phyloP scores from a whole-genome alignment of 37 sponge, comb jelly and placozoan genomes.

The Hexactinellida sp. region DNA sequence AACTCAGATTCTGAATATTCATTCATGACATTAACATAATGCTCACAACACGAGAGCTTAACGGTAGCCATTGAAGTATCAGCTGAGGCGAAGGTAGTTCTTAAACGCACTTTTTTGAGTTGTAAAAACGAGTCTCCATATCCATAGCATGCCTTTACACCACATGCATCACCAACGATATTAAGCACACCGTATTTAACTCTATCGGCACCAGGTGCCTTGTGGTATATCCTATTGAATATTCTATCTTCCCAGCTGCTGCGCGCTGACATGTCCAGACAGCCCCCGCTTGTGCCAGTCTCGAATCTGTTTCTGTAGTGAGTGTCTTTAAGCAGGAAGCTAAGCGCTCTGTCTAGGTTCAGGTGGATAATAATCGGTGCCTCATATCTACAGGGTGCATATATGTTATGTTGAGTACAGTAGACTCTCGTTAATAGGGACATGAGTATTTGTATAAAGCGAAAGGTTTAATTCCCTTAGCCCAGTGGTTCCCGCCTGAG shows the following conservation, averaged over 20 bases:
- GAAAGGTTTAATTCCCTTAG: too few species aligned
- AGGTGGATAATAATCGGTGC: constrained; percentile 66
- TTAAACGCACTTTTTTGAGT: constrained; percentile 51
- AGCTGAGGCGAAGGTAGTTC: constrained; percentile 52
- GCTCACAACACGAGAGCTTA: constrained; percentile 62
- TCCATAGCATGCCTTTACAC: constrained; percentile 36
- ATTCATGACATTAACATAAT: constrained; percentile 54
- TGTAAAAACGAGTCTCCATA: constrained; percentile 59
- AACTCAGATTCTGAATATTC: constrained; percentile 43
- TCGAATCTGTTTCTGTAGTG: constrained; percentile 66
- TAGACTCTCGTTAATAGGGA: too few species aligned
- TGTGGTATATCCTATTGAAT: constrained; percentile 39
- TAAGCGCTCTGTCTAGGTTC: constrained; percentile 33
- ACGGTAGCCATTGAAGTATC: constrained; percentile 35
- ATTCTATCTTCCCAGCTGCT: constrained; percentile 49
- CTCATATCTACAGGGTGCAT: constrained; percentile 2
- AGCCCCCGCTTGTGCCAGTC: constrained; percentile 33
- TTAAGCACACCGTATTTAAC: constrained; percentile 65
- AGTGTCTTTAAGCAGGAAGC: constrained; percentile 41
- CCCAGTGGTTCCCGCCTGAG: too few species aligned
- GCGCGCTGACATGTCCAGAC: constrained; percentile 26
- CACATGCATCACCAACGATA: constrained; percentile 52
- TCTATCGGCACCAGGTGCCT: constrained; percentile 30
- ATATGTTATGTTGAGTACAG: not conserved
- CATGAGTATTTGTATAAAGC: too few species aligned